Conservation (phyloP, 1,140 invertebrate genomes). For the Belonocnema kinseyi region DNA sequence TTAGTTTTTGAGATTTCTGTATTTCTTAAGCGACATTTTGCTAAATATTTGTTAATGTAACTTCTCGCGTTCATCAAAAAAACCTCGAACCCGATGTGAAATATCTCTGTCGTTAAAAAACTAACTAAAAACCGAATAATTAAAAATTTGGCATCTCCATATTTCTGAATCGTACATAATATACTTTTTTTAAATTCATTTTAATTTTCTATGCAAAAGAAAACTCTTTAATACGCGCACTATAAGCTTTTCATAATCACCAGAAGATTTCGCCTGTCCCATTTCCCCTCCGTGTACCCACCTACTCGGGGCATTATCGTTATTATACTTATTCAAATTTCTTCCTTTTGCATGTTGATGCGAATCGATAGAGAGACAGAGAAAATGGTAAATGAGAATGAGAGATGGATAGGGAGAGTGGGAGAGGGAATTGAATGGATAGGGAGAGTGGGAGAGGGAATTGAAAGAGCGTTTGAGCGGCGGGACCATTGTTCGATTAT, state of each 20-base stretch:
- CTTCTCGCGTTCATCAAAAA: too few species aligned
- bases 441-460: constrained; percentile 43
- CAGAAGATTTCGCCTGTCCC: background rate
- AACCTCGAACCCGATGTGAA: too few species aligned
- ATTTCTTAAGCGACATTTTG: too few species aligned
- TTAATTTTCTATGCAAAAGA: too few species aligned
- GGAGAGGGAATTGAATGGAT: constrained; percentile 43
- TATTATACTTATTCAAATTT: constrained; percentile 72
- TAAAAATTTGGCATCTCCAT: too few species aligned
- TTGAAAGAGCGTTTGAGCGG: constrained; percentile 54
- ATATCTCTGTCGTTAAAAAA: too few species aligned
- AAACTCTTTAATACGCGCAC: too few species aligned
- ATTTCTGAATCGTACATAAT: too few species aligned
- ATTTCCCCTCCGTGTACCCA: background rate
- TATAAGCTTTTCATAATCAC: background rate
- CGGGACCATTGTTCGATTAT: constrained; percentile 73
- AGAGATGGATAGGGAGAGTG: constrained; percentile 33
- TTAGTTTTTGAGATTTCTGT: too few species aligned
- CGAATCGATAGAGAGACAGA: constrained; percentile 48
- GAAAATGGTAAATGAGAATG: constrained; percentile 42
- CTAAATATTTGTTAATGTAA: too few species aligned
- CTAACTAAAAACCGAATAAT: too few species aligned
- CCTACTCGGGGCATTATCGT: constrained; percentile 52
- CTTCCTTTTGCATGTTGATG: constrained; percentile 56
- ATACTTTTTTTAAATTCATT: too few species aligned